Evolutionary conservation across 2,113 vertebrate species (phyloP).

Genomic region (Crotophaga sulcirostris): DNA sequence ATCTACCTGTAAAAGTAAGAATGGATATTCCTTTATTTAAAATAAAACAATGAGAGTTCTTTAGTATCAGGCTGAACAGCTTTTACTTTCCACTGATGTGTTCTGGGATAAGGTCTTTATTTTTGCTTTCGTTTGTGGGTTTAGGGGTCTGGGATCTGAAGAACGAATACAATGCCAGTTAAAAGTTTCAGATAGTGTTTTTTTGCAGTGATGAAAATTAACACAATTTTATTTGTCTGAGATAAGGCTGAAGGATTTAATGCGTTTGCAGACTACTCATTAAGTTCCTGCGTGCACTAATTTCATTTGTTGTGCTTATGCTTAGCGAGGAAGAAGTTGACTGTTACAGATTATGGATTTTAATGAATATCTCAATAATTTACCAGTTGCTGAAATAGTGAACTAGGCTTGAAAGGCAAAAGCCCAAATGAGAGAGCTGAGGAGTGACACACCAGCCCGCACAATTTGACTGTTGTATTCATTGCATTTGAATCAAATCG

Average conservation of each 20-base stretch:
- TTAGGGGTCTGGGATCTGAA: background rate
- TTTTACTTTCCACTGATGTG: background rate
- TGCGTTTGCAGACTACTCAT: background rate
- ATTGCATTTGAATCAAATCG: slow-evolving; percentile 54
- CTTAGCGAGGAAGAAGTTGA: slow-evolving; percentile 11
- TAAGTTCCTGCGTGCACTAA: background rate
- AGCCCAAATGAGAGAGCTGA: background rate
- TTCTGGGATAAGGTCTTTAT: background rate
- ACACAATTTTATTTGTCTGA: background rate
- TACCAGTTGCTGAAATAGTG: slow-evolving; percentile 17
- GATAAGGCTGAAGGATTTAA: background rate
- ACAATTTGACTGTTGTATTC: slow-evolving; percentile 48
- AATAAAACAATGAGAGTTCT: background rate
- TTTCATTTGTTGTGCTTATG: slow-evolving; percentile 24
- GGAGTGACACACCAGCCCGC: slow-evolving; percentile 28
- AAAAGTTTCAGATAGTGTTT: background rate
- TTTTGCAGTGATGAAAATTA: background rate
- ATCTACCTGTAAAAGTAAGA: slow-evolving; percentile 40
- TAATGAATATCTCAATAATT: slow-evolving; percentile 60
- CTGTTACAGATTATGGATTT: slow-evolving; percentile 47
- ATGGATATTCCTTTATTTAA: background rate
- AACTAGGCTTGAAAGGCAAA: slow-evolving; percentile 24
- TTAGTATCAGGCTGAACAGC: background rate
- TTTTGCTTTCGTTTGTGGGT: background rate
- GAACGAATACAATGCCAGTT: background rate